A percentile compares a stretch with the other conserved stretches of the same genome.
Conservation (phyloP, 1,140 invertebrate genomes). For the Apis florea region DNA sequence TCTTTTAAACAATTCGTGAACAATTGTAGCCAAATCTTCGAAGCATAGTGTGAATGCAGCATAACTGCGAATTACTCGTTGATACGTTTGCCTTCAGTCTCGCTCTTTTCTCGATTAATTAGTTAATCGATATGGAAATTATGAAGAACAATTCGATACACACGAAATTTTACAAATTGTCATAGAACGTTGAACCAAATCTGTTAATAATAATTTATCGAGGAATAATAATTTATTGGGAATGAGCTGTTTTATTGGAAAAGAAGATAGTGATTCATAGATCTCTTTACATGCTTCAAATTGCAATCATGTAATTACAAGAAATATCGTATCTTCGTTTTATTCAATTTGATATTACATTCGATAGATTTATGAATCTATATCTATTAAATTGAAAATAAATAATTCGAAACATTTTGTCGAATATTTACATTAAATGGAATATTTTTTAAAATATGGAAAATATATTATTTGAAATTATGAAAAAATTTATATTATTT, state of each 20-base stretch:
- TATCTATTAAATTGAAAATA: neutral
- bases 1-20: too few species aligned
- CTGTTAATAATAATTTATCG: too few species aligned
- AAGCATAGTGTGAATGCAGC: too few species aligned
- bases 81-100: conserved; percentile 23
- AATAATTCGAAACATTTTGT: neutral
- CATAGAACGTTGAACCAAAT: neutral
- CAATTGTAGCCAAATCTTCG: too few species aligned
- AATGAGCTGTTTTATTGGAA: too few species aligned
- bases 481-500: too few species aligned
- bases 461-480: too few species aligned
- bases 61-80: neutral
- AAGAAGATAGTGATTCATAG: neutral
- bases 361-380: neutral
- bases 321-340: neutral
- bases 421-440: neutral
- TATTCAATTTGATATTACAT: neutral
- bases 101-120: conserved; percentile 30
- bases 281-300: neutral
- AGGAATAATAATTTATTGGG: neutral
- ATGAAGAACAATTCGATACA: neutral
- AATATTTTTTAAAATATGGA: neutral
- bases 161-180: neutral
- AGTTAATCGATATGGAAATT: conserved; percentile 2
- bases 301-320: neutral